Percentiles rank a stretch among this genome's conserved stretches.
Evolutionary conservation across 2,888 invertebrate genomes (phyloP).

Genomic region (Chrysomela aeneicollis): DNA sequence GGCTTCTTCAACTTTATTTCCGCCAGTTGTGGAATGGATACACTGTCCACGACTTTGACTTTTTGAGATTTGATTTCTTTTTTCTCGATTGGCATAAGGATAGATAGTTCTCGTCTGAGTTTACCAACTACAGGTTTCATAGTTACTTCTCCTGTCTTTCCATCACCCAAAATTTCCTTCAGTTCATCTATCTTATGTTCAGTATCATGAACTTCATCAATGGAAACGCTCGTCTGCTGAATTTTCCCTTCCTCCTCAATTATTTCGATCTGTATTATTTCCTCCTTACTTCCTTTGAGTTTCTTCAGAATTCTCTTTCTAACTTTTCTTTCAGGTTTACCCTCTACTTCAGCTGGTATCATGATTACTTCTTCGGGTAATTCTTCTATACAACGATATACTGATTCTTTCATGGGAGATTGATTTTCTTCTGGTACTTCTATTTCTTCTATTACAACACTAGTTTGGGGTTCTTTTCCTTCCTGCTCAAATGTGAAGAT

Average conservation of each 20-base stretch:
- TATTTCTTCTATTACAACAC: conserved; percentile 53
- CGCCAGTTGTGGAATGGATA: conserved; percentile 62
- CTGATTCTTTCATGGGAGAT: conserved; percentile 54
- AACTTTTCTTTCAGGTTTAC: conserved; percentile 46
- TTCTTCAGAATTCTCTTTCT: conserved; percentile 51
- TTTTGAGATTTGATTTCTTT: conserved; percentile 70
- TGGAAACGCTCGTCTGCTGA: conserved; percentile 59
- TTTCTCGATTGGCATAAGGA: conserved; percentile 56
- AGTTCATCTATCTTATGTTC: conserved; percentile 30
- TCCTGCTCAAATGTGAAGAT: conserved; percentile 59
- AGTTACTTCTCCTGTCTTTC: conserved; percentile 41
- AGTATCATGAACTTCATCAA: conserved; percentile 42
- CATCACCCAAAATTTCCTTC: conserved; percentile 39
- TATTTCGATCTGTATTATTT: conserved; percentile 61
- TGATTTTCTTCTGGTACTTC: conserved; percentile 57
- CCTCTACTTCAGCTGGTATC: conserved; percentile 43
- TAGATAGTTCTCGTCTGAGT: conserved; percentile 48
- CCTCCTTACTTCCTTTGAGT: conserved; percentile 52
- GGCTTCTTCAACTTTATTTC: conserved; percentile 70
- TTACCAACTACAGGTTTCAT: conserved; percentile 53
- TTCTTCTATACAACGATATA: conserved; percentile 40
- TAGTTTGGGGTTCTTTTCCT: conserved; percentile 57
- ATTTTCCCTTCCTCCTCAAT: conserved; percentile 62
- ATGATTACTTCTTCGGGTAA: conserved; percentile 52
- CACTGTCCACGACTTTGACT: conserved; percentile 68